A percentile compares a stretch with the other conserved stretches of the same genome.
These are phyloP conservation scores for Tokudaia muenninki DNA, from an alignment of 2,797 vertebrate species.

Conservation along the genomic window DNA sequence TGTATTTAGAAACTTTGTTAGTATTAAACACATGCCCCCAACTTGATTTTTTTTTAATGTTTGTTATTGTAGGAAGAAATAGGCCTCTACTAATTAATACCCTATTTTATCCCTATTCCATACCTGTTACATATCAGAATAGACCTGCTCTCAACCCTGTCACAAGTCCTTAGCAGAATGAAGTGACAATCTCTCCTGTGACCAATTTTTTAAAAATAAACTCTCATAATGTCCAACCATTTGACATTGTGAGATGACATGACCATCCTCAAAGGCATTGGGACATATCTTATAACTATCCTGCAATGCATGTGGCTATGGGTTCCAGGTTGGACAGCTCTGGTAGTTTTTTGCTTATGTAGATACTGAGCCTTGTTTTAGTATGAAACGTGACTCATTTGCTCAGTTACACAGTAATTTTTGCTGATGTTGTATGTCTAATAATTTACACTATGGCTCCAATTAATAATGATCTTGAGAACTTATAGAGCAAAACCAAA, in stretches of 20 bases:
- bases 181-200: background rate
- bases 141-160: background rate
- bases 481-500: background rate
- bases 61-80: background rate
- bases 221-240: background rate
- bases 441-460: background rate
- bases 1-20: background rate
- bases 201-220: background rate
- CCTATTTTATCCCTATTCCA: background rate
- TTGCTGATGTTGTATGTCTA: conserved; percentile 62
- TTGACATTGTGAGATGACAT: background rate
- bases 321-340: background rate
- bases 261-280: background rate
- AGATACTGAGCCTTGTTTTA: background rate
- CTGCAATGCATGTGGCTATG: background rate
- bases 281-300: background rate
- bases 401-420: background rate
- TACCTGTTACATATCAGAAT: background rate
- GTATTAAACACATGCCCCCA: background rate
- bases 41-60: background rate
- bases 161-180: background rate
- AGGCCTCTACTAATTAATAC: background rate
- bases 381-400: background rate
- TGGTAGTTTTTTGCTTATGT: background rate
- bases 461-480: background rate